Percentiles rank a stretch among this genome's conserved stretches.
Conservation (phyloP, 2,888 invertebrate genomes). For the Agriopis leucophaearia region DNA sequence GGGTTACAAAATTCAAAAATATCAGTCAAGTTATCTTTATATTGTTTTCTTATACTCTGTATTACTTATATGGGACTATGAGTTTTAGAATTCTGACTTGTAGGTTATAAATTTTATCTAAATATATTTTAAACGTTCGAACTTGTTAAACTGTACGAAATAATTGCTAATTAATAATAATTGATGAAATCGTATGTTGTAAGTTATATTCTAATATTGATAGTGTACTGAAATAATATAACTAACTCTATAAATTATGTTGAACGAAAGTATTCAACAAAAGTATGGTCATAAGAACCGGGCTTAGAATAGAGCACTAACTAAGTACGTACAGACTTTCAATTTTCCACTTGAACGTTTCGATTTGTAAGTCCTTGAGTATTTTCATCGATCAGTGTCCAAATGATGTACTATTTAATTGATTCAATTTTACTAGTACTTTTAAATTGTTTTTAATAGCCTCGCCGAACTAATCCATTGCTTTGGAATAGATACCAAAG, state of each 20-base stretch:
- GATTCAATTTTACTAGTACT: constrained; percentile 2
- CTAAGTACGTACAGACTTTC: constrained; percentile 37
- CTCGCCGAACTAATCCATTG: constrained; percentile 5
- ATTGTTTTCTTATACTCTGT: too few relatives aligned
- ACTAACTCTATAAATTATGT: not conserved
- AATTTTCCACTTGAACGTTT: constrained; percentile 47
- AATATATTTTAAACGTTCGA: too few relatives aligned
- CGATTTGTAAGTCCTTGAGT: constrained; percentile 48
- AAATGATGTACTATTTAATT: constrained; percentile 47
- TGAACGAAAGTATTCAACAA: constrained; percentile 14
- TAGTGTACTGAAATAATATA: not conserved
- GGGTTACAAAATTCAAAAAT: too few relatives aligned
- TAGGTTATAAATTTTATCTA: too few relatives aligned
- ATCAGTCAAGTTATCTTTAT: too few relatives aligned
- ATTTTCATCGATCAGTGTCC: constrained; percentile 59
- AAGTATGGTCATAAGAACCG: not conserved
- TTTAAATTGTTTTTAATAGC: not conserved
- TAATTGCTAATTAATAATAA: too few relatives aligned
- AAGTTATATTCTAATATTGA: not conserved
- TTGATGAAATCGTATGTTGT: too few relatives aligned
- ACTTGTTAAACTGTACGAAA: too few relatives aligned
- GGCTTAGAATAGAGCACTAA: constrained; percentile 13
- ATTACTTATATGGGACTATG: too few relatives aligned
- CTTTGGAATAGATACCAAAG: constrained; percentile 30
- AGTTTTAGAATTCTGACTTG: too few relatives aligned